Conservation (phyloP, 2,113 vertebrate genomes). For the Dipodomys ordii region DNA sequence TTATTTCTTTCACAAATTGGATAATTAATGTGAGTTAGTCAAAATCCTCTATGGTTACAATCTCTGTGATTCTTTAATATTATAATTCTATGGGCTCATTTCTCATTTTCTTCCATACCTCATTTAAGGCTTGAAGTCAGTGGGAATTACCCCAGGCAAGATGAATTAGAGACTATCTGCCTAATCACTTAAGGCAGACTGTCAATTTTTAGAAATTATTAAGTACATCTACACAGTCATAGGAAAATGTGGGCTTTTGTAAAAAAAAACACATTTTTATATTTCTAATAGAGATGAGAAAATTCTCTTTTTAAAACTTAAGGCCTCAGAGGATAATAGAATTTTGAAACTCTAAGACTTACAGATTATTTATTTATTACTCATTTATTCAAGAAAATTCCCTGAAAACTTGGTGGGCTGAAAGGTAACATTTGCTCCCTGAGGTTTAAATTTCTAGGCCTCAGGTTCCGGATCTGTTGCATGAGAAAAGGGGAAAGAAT, state of each 20-base stretch:
- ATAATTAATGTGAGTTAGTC: conserved; percentile 84
- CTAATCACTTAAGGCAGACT: conserved; percentile 84
- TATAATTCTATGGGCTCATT: conserved; percentile 79
- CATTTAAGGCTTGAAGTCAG: conserved; percentile 83
- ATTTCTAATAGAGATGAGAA: conserved; percentile 67
- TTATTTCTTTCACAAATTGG: conserved; percentile 83
- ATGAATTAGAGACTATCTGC: conserved; percentile 81
- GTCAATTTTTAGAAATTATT: conserved; percentile 83
- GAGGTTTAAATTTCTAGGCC: conserved; percentile 27
- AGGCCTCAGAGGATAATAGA: conserved; percentile 59
- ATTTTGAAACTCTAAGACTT: conserved; percentile 56
- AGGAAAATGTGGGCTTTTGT: conserved; percentile 80
- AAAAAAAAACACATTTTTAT: conserved; percentile 77
- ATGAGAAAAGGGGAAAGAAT: conserved; percentile 28
- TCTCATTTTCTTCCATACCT: conserved; percentile 82
- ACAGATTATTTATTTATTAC: conserved; percentile 65
- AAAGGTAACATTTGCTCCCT: conserved; percentile 52
- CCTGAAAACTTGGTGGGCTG: conserved; percentile 5
- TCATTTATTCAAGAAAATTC: conserved; percentile 59
- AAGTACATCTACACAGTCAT: conserved; percentile 80
- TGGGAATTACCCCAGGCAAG: conserved; percentile 82
- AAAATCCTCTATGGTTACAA: conserved; percentile 81
- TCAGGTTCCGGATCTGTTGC: conserved; percentile 2
- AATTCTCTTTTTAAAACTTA: conserved; percentile 64
- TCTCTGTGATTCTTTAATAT: conserved; percentile 84